A percentile compares a stretch with the other conserved stretches of the same genome.
Evolutionary conservation across 2,888 invertebrate species (phyloP).

Genomic region (Epinotia bilunana): DNA sequence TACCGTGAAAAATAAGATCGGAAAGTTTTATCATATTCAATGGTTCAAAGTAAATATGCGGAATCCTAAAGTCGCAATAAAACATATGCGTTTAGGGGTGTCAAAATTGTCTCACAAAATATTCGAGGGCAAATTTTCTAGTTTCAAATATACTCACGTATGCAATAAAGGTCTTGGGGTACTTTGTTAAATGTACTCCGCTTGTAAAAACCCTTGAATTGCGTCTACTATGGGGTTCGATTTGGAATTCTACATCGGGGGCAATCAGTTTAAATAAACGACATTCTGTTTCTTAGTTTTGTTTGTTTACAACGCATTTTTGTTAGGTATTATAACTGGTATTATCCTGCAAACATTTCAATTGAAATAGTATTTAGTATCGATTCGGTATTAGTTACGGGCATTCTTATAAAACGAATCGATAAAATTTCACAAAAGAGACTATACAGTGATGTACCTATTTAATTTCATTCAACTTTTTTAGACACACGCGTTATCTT

Average conservation of each 20-base stretch:
- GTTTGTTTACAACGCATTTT: neutral
- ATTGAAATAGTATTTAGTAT: neutral
- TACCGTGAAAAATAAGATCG: slow-evolving; percentile 1
- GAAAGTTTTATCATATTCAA: neutral
- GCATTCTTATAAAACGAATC: too few relatives aligned
- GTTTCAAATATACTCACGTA: slow-evolving; percentile 73
- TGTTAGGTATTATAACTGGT: neutral
- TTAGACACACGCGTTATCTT: neutral
- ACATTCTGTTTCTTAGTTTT: neutral
- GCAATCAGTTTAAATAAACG: slow-evolving; percentile 34
- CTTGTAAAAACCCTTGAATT: slow-evolving; percentile 42
- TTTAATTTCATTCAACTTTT: neutral
- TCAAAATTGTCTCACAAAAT: slow-evolving; percentile 71
- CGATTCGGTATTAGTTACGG: neutral
- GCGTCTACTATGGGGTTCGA: slow-evolving; percentile 23
- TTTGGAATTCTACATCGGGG: slow-evolving; percentile 29
- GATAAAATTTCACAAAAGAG: too few relatives aligned
- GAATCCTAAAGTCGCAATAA: slow-evolving; percentile 60
- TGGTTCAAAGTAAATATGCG: slow-evolving; percentile 21
- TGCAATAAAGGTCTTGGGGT: slow-evolving; percentile 72
- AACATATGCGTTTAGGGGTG: slow-evolving; percentile 76
- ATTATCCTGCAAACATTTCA: neutral
- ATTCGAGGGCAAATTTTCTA: slow-evolving; percentile 66
- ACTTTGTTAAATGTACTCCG: slow-evolving; percentile 63
- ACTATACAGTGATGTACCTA: too few relatives aligned